Conservation (phyloP, 2,113 vertebrate genomes). For the Laticauda colubrina region DNA sequence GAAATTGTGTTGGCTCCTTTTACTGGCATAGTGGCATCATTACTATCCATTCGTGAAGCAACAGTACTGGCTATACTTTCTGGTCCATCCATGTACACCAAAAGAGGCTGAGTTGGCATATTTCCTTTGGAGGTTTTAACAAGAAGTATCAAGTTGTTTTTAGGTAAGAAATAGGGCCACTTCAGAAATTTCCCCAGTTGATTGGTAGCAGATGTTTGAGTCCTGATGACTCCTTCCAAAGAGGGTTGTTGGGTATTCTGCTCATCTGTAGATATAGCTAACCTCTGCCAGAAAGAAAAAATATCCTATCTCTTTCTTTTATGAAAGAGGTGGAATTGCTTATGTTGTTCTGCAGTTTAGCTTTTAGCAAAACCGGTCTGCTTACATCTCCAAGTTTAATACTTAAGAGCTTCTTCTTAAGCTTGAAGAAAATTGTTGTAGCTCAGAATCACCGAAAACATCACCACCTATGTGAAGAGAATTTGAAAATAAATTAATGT, state of each 20-base stretch:
- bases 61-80: slow-evolving; percentile 75
- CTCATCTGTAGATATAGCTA: slow-evolving; percentile 16
- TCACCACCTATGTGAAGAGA: slow-evolving; percentile 48
- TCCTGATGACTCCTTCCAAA: slow-evolving; percentile 27
- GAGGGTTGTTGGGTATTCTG: not conserved
- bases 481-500: not conserved
- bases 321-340: not conserved
- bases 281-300: not conserved
- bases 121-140: slow-evolving; percentile 35
- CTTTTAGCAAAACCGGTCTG: slow-evolving; percentile 41
- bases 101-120: slow-evolving; percentile 88
- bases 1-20: slow-evolving; percentile 76
- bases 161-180: slow-evolving; percentile 64
- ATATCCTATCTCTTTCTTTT: not conserved
- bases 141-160: slow-evolving; percentile 41
- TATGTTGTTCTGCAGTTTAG: slow-evolving; percentile 24
- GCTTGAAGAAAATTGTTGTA: slow-evolving; percentile 27
- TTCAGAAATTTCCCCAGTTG: slow-evolving; percentile 55
- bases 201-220: slow-evolving; percentile 36
- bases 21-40: slow-evolving; percentile 74
- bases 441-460: slow-evolving; percentile 45
- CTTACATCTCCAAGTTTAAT: slow-evolving; percentile 37
- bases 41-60: slow-evolving; percentile 69
- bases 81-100: slow-evolving; percentile 84
- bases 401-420: slow-evolving; percentile 34